Base-by-base conservation (phyloP, 2,797 vertebrate species). In the Austrolebias charrua region DNA sequence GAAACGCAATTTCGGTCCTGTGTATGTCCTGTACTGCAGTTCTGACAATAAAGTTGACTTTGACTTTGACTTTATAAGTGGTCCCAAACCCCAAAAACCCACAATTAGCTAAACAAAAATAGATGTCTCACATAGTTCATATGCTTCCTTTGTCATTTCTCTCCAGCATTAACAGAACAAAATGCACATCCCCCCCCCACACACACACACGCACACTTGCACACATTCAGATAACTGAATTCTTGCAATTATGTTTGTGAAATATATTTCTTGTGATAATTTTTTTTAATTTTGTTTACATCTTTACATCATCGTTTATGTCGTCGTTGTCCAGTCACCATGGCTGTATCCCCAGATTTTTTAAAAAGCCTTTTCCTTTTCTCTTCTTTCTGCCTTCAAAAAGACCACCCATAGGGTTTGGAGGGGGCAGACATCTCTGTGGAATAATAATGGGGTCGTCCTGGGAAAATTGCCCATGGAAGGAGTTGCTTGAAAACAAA, bases 401-500 rank as follows among this genome's bases (percentile, higher is more conserved):
- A 85, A 90, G 91, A 92, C 92, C 92, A 93, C 92, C 92, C 92
- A 92, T 92, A 69, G 90, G 89, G 90, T 83, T 89, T 60, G 76
- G 86, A 87, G 88, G 90, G 90, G 89, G 89, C 87, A 84, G 84
- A 88, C 79, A 66, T 92, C 91, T 92, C 91, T 82, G 73, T 72
- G 85, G 92, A 92, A 93, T 93, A 92, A 92, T 93, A 92, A 93
- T 93, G 84, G 88, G 86, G 82, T 88, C 86, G 88, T 90, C 88
- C 91, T 91, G 90, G 92, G 92, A 92, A 92, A 92, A 85, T 75
- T 91, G 90, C 90, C 90, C 88, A 80, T 78, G 84, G 85, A 92
- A 89, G 87, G 85, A 85, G 83, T 79, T 81, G 85, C 80, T 86
- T 88, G 64, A 73, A 76, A 76, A 85, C 82, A 65, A 60, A 52